Evolutionary conservation across 2,888 invertebrate genomes (phyloP), one percentile per base, ranked within the genome.

Genomic region (Dolichopus griseipennis): DNA sequence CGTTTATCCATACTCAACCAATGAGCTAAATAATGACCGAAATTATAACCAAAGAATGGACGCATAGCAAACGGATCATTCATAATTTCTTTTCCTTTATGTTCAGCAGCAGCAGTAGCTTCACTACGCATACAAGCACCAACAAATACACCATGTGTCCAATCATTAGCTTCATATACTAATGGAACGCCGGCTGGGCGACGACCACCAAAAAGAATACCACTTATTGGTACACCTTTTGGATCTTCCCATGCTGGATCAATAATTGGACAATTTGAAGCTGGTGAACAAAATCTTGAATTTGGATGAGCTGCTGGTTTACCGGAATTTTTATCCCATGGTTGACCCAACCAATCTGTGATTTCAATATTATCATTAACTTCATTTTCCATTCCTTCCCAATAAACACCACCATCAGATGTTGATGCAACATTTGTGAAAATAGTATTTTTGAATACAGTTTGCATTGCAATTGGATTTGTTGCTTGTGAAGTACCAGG

Each of bases 1-100:
- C 84, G 83, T 22, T 85, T 78, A 70, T 88, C 88, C 91, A 99
- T 93, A 73, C 90, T 90, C 73, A 98, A 83, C 98, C 99, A 99
- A 81, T 99, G 98, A 18, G 88, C 83, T 27, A 99, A 84, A 81
- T 99, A 99, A 76, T 95, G 86, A 5, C 98, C 98, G 79, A 98
- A 97, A 84, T 99, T 99, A 86, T 99, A 99, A 0, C 98, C 98
- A 80, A 99, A 97, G 88, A 99, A 99, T 9, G 99, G 98, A 66
- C 98, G 86, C 98, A 99, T 99, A 0, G 99, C 99, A 83, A 99
- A 98, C 12, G 99, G 98, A 83, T 99, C 99, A 83, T 98, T 93
- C 97, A 99, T 97, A 41, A 99, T 90, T 1, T 88, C 84, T 82
- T 94, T 95, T 65, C 90, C 91, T 87, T 90, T 90, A 79, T 93